These are phyloP conservation scores for Axis porcinus DNA, from an alignment of 2,113 vertebrate genomes.

Conservation along the genomic window DNA sequence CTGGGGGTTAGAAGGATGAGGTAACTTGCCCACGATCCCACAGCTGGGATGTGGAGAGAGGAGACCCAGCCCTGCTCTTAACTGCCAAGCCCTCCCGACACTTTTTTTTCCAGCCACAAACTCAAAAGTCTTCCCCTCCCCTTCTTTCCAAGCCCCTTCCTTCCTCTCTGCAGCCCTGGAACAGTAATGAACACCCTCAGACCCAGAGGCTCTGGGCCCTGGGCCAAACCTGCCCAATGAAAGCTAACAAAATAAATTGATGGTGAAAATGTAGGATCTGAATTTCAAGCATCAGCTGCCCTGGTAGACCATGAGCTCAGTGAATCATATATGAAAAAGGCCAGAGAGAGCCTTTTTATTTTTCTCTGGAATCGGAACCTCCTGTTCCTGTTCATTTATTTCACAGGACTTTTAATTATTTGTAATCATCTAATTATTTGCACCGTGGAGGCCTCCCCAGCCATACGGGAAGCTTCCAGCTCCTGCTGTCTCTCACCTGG, in stretches of 20 bases:
- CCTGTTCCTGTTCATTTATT: not conserved
- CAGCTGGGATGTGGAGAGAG: not conserved
- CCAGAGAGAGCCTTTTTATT: not conserved
- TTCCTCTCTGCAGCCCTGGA: not conserved
- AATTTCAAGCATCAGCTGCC: not conserved
- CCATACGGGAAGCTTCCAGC: not conserved
- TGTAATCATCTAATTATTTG: not conserved
- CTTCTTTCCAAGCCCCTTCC: not conserved
- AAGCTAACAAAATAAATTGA: not conserved
- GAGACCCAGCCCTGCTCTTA: not conserved
- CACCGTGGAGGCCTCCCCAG: not conserved
- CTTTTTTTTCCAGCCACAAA: not conserved
- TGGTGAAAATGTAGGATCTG: not conserved
- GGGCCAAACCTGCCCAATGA: not conserved
- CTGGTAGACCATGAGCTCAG: not conserved
- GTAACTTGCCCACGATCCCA: not conserved
- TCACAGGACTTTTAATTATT: not conserved
- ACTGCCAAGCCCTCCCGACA: fast-evolving
- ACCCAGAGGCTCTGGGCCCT: not conserved
- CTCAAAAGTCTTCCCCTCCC: not conserved
- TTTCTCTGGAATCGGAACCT: not conserved
- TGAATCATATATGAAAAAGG: not conserved
- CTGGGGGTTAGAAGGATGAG: not conserved
- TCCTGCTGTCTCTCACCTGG: not conserved
- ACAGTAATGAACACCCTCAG: not conserved